Evolutionary conservation across 92 coral and sea anemone genomes (phyloP).

Genomic region (Umimayanthus kanabou): DNA sequence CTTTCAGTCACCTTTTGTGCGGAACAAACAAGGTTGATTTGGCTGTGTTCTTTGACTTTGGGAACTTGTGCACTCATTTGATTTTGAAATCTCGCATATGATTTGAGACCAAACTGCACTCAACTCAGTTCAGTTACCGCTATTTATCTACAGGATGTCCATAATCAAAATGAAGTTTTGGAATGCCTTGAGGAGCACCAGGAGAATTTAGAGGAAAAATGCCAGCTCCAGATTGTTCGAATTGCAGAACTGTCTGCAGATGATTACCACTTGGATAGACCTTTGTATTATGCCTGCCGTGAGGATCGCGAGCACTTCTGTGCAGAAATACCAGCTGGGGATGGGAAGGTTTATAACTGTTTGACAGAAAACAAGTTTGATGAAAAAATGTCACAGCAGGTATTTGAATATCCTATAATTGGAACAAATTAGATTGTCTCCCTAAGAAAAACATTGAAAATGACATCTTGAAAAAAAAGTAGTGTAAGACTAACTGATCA

Average conservation of each 20-base stretch:
- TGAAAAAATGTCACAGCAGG: slow-evolving; percentile 82
- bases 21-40: too few species aligned
- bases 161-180: slow-evolving; percentile 83
- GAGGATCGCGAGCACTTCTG: slow-evolving; percentile 93
- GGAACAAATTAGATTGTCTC: too few species aligned
- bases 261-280: slow-evolving; percentile 91
- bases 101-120: too few species aligned
- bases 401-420: slow-evolving; percentile 22
- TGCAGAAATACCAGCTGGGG: slow-evolving; percentile 75
- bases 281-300: slow-evolving; percentile 89
- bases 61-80: too few species aligned
- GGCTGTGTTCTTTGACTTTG: too few species aligned
- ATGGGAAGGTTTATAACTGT: slow-evolving; percentile 88
- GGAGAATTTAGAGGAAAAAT: slow-evolving; percentile 46
- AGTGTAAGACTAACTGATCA: too few species aligned
- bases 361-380: slow-evolving; percentile 78
- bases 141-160: slow-evolving; percentile 69
- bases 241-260: slow-evolving; percentile 90
- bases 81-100: too few species aligned
- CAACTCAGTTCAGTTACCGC: too few species aligned
- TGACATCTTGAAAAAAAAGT: too few species aligned
- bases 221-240: slow-evolving; percentile 76
- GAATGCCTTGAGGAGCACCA: slow-evolving; percentile 79
- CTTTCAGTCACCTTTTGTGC: too few species aligned
- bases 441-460: too few species aligned